A percentile compares a stretch with the other conserved stretches of the same genome.
These are phyloP conservation scores for Drosophila saltans DNA, from an alignment of 1,140 invertebrate genomes.

Conservation along the genomic window DNA sequence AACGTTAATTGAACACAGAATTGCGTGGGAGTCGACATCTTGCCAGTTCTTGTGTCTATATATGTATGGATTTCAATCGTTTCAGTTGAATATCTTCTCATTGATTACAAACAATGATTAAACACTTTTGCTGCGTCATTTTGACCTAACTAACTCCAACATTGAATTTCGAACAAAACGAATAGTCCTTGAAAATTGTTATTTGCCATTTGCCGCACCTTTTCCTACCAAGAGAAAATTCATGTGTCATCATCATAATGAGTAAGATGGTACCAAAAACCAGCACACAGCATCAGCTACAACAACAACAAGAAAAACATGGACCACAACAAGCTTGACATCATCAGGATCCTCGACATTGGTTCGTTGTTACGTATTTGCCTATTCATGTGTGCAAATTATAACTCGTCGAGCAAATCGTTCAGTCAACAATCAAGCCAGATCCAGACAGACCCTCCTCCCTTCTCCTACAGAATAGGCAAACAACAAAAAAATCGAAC, in stretches of 20 bases:
- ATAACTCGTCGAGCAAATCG: slow-evolving; percentile 42
- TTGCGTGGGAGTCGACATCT: background rate
- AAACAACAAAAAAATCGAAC: slow-evolving; percentile 25
- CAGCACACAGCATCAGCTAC: background rate
- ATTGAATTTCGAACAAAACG: background rate
- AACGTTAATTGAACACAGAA: background rate
- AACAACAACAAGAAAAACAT: slow-evolving; percentile 1
- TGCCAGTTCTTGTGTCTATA: background rate
- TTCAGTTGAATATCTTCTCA: background rate
- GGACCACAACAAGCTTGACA: slow-evolving; percentile 26
- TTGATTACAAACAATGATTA: slow-evolving; percentile 8
- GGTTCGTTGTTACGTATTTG: slow-evolving; percentile 48
- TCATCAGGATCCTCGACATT: slow-evolving; percentile 10
- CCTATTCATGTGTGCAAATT: slow-evolving; percentile 62
- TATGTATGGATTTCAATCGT: background rate
- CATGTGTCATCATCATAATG: slow-evolving; percentile 12
- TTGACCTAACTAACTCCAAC: background rate
- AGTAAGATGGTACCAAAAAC: slow-evolving; percentile 26
- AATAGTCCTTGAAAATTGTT: background rate
- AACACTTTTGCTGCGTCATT: background rate
- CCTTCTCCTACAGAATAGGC: slow-evolving; percentile 31
- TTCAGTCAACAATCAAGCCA: slow-evolving; percentile 40
- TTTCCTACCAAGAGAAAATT: background rate
- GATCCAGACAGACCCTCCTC: background rate
- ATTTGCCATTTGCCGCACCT: background rate